A percentile compares a stretch with the other conserved stretches of the same genome.
phyloP scores from a whole-genome alignment of 2,888 invertebrate genomes.

The Cheilosia variabilis region DNA sequence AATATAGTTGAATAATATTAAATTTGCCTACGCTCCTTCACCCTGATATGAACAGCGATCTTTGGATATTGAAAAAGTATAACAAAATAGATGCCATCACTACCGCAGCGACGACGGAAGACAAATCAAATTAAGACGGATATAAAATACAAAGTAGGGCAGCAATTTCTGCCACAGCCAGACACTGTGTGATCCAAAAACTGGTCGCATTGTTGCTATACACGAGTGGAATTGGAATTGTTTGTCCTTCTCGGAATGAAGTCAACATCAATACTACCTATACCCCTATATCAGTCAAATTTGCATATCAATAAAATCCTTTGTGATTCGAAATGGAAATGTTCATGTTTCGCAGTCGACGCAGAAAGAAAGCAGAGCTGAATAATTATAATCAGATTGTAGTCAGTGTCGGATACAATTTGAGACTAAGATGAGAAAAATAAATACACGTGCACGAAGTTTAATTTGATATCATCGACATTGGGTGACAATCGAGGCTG shows the following conservation, averaged over 20 bases:
- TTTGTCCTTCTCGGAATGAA: constrained; percentile 10
- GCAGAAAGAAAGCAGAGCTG: too few species aligned
- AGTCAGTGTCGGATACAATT: too few species aligned
- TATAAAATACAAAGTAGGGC: not conserved
- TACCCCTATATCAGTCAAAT: constrained; percentile 23
- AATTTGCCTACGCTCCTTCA: not conserved
- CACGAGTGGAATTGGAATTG: too few species aligned
- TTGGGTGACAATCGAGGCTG: too few species aligned
- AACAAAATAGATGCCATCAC: not conserved
- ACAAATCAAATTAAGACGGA: constrained; percentile 11
- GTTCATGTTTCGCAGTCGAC: not conserved
- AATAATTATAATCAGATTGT: too few species aligned
- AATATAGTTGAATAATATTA: constrained; percentile 1
- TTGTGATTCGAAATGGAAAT: constrained; percentile 10
- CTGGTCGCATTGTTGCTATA: too few species aligned
- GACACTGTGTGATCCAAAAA: too few species aligned
- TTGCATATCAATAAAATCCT: constrained; percentile 52
- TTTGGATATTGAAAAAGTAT: constrained; percentile 18
- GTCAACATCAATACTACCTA: constrained; percentile 10
- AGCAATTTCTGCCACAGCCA: too few species aligned
- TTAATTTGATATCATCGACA: too few species aligned
- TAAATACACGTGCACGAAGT: too few species aligned
- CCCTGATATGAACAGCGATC: not conserved
- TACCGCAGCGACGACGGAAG: not conserved
- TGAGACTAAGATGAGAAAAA: too few species aligned